Evolutionary conservation across 2,113 vertebrate genomes (phyloP).

Genomic region (Bothrops jararaca): DNA sequence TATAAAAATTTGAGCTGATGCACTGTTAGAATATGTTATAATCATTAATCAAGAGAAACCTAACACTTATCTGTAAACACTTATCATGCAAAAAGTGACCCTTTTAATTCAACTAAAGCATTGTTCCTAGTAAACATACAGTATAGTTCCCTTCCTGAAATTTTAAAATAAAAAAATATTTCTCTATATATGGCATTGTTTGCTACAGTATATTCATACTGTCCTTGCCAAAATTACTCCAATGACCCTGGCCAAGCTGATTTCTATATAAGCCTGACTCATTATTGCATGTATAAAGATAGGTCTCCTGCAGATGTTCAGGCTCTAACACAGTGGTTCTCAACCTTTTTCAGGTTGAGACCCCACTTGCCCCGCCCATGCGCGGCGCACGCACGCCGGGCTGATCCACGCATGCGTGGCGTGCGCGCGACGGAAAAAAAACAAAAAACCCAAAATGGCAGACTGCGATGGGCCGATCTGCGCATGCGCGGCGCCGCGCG

Average conservation of each 20-base stretch:
- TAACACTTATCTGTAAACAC: neutral
- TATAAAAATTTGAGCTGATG: constrained; percentile 3
- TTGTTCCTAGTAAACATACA: neutral
- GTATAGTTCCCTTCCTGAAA: neutral
- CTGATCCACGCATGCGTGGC: too few species aligned
- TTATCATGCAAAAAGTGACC: neutral
- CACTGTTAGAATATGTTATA: constrained; percentile 52
- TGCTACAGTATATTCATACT: neutral
- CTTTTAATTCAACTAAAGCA: neutral
- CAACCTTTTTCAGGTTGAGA: too few species aligned
- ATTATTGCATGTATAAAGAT: neutral
- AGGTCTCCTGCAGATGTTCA: neutral
- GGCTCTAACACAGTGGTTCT: neutral
- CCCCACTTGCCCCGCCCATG: too few species aligned
- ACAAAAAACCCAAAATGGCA: too few species aligned
- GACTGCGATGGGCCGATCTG: too few species aligned
- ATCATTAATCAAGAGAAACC: constrained; percentile 48
- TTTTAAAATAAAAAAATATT: neutral
- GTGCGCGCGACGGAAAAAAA: too few species aligned
- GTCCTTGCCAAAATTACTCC: neutral
- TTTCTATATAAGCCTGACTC: neutral
- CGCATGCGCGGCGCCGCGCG: too few species aligned
- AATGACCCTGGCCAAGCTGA: neutral
- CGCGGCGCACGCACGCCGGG: too few species aligned
- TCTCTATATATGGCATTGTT: neutral